These are phyloP conservation scores for Helleia helle DNA, from an alignment of 2,888 invertebrate species.

Conservation along the genomic window DNA sequence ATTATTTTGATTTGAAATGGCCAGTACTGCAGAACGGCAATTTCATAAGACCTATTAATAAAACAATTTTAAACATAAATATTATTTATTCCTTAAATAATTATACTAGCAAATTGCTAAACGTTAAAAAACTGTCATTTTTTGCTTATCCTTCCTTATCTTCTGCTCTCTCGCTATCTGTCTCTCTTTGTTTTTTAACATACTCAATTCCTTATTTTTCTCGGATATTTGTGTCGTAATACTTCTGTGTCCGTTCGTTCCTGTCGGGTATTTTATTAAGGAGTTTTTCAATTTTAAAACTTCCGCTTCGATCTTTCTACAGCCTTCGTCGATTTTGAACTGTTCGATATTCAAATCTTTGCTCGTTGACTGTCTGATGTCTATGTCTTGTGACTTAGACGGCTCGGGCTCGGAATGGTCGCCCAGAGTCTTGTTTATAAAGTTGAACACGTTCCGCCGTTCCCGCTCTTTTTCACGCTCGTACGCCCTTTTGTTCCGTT, in stretches of 20 bases:
- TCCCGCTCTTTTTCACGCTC: conserved; percentile 76
- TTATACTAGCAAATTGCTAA: conserved; percentile 2
- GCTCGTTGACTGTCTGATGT: conserved; percentile 70
- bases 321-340: conserved; percentile 81
- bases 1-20: too few species aligned
- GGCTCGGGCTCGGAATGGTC: conserved; percentile 34
- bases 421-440: conserved; percentile 79
- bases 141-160: conserved; percentile 81
- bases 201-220: conserved; percentile 76
- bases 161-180: conserved; percentile 80
- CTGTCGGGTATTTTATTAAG: conserved; percentile 75
- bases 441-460: conserved; percentile 81
- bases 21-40: too few species aligned
- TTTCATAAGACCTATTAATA: too few species aligned
- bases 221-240: conserved; percentile 74
- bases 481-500: conserved; percentile 76
- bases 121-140: conserved; percentile 81
- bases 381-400: conserved; percentile 24
- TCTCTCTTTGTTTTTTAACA: conserved; percentile 74
- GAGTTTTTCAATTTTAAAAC: conserved; percentile 78
- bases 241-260: conserved; percentile 75
- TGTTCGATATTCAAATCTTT: conserved; percentile 82
- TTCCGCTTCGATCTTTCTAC: conserved; percentile 78
- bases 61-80: conserved; percentile 4
- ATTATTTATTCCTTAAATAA: conserved; percentile 8